A percentile compares a stretch with the other conserved stretches of the same genome.
Conservation (phyloP, 2,797 vertebrate species). For the Cygnus olor region DNA sequence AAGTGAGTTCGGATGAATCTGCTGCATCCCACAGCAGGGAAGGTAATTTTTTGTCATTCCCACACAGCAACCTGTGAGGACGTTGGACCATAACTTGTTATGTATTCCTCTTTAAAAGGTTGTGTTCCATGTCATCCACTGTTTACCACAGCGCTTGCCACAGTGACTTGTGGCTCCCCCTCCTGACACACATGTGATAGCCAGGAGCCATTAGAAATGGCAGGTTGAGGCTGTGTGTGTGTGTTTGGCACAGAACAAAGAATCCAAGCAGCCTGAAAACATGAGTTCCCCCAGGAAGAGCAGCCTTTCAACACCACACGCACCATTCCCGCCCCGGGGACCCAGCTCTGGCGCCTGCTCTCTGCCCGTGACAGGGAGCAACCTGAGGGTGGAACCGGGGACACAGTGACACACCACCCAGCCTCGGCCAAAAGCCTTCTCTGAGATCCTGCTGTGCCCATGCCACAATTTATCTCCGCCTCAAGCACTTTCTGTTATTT, state of each 20-base stretch:
- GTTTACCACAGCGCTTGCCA: neutral
- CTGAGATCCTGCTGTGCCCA: neutral
- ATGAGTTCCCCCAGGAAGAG: too few relatives aligned
- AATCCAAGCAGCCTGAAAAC: neutral
- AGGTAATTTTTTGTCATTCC: neutral
- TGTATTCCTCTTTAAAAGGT: neutral
- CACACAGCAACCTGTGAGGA: neutral
- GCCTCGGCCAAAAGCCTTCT: neutral
- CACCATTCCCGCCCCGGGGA: too few relatives aligned
- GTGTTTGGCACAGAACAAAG: neutral
- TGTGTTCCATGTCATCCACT: neutral
- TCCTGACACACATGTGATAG: neutral
- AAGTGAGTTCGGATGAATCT: neutral
- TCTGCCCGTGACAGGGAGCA: too few relatives aligned
- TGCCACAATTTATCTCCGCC: neutral
- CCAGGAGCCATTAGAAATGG: neutral
- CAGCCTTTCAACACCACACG: neutral
- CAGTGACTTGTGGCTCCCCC: accelerated
- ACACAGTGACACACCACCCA: neutral
- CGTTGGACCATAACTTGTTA: neutral
- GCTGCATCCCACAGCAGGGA: neutral
- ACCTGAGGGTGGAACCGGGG: neutral
- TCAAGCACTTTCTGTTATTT: neutral
- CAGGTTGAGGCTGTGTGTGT: accelerated
- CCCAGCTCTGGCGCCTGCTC: too few relatives aligned